Evolutionary conservation across 1,140 invertebrate species (phyloP), one percentile per base, ranked within the genome.

Genomic region (Pseudachorutes palmiensis): DNA sequence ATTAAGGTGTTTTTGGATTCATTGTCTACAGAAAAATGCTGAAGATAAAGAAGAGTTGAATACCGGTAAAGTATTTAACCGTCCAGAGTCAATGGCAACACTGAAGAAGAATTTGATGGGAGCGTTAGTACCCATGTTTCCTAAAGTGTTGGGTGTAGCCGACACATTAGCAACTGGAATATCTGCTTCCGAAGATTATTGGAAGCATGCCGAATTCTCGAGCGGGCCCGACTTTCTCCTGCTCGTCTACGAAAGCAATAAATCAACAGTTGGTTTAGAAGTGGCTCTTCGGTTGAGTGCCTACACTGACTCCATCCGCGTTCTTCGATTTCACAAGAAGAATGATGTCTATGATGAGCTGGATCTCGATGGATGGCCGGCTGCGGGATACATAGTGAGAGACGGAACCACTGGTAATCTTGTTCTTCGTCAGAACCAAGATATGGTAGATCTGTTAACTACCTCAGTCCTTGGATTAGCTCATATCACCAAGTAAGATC

Each of bases 341-440:
- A 71, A 71, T 59, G 16, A 29, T 5, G 3, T 71, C 12, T 74
- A 68, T 58, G 30, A 51, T 3, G n/a, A 45, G 24, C 59, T 74
- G 1, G 51, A 33, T 19, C 41, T 70, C n/a, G 61, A 70, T 26
- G 71, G 68, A 3, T 74, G 65, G 65, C 72, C 72, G 14, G 72
- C 72, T 1, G 70, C 61, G 36, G 72, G 62, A n/a, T 70, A 66
- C 36, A 5, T 71, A 14, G 58, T 31, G 16, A 29, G 36, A 0
- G 63, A 67, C 19, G 29, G 22, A 33, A 33, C 26, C 19, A 28
- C 41, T 16, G 67, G 67, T 30, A 5, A 24, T 9, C 65, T 70
- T 45, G 16, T 12, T 24, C 26, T 69, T 1, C 12, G 29, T n/a
- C 36, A 31, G 19, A 65, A 69, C 31, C 29, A 51, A 22, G 36